Conservation (phyloP, 2,888 invertebrate genomes). For the Corythucha ciliata region DNA sequence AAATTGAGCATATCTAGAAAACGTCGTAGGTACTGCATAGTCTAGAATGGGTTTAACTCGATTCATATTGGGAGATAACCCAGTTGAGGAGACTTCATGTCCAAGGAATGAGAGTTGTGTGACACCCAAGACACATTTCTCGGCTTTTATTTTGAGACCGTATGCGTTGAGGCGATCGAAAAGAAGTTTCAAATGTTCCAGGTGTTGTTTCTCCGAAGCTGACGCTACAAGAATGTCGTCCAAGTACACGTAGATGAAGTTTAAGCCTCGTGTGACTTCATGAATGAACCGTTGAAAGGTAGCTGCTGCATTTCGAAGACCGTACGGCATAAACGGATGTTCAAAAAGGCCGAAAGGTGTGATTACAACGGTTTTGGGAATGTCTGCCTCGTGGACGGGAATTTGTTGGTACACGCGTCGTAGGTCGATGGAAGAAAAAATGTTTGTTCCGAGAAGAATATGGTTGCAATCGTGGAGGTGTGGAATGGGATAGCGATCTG, state of each 20-base stretch:
- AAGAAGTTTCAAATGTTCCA: slow-evolving; percentile 26
- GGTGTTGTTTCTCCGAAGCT: slow-evolving; percentile 29
- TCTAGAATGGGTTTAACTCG: slow-evolving; percentile 37
- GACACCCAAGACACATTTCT: slow-evolving; percentile 38
- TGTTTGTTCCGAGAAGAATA: slow-evolving; percentile 32
- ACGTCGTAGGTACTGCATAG: slow-evolving; percentile 28
- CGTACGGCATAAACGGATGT: slow-evolving; percentile 31
- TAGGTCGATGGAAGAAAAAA: slow-evolving; percentile 33
- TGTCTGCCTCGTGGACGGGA: slow-evolving; percentile 34
- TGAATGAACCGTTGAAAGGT: slow-evolving; percentile 37
- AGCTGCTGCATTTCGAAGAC: slow-evolving; percentile 32
- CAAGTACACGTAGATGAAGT: slow-evolving; percentile 32
- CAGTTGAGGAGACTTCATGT: slow-evolving; percentile 30
- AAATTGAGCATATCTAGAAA: slow-evolving; percentile 30
- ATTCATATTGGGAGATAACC: slow-evolving; percentile 38
- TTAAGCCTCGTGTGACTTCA: slow-evolving; percentile 26
- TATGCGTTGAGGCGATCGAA: slow-evolving; percentile 33
- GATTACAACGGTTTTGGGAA: slow-evolving; percentile 27
- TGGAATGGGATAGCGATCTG: slow-evolving; percentile 39
- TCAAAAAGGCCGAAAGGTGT: slow-evolving; percentile 37
- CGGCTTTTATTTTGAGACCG: slow-evolving; percentile 36
- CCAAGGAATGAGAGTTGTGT: slow-evolving; percentile 36
- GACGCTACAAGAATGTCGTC: slow-evolving; percentile 34
- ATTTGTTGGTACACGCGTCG: slow-evolving; percentile 40
- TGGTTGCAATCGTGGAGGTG: slow-evolving; percentile 37